Conservation (phyloP, 2,797 vertebrate species). For the Semaprochilodus insignis region DNA sequence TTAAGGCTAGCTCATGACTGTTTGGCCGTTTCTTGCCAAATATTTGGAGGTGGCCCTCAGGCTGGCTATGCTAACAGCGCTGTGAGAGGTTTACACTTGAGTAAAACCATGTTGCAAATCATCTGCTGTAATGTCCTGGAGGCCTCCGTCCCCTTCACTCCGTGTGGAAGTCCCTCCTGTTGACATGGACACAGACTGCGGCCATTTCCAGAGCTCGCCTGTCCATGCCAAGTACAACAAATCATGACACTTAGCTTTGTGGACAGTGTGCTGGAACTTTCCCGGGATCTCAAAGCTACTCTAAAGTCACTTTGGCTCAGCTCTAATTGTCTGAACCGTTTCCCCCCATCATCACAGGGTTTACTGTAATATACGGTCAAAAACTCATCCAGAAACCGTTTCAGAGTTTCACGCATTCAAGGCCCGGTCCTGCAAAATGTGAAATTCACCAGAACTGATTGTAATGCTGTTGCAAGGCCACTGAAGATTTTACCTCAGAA, state of each 20-base stretch:
- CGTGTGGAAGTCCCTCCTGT: not conserved
- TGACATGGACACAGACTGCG: slow-evolving; percentile 47
- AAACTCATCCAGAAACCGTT: not conserved
- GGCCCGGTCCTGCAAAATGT: not conserved
- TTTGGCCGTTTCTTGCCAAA: slow-evolving; percentile 45
- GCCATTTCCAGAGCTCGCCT: not conserved
- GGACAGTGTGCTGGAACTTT: slow-evolving; percentile 10
- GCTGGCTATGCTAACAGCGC: slow-evolving; percentile 6
- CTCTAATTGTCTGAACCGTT: not conserved
- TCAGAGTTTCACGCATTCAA: not conserved
- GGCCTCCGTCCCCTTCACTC: slow-evolving; percentile 13
- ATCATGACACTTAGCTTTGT: slow-evolving; percentile 20
- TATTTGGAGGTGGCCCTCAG: slow-evolving; percentile 32
- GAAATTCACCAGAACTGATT: not conserved
- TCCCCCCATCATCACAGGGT: not conserved
- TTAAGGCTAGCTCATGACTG: slow-evolving; percentile 4
- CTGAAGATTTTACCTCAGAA: not conserved
- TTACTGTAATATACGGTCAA: not conserved
- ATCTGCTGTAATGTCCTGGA: slow-evolving; percentile 37
- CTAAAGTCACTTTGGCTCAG: not conserved
- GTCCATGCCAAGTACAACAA: slow-evolving; percentile 32
- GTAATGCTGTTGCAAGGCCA: not conserved
- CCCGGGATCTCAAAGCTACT: slow-evolving; percentile 11
- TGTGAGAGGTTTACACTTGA: slow-evolving; percentile 25
- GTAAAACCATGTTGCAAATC: slow-evolving; percentile 52